These are phyloP conservation scores for Parambassis ranga DNA, from an alignment of 2,797 vertebrate species.

Conservation along the genomic window DNA sequence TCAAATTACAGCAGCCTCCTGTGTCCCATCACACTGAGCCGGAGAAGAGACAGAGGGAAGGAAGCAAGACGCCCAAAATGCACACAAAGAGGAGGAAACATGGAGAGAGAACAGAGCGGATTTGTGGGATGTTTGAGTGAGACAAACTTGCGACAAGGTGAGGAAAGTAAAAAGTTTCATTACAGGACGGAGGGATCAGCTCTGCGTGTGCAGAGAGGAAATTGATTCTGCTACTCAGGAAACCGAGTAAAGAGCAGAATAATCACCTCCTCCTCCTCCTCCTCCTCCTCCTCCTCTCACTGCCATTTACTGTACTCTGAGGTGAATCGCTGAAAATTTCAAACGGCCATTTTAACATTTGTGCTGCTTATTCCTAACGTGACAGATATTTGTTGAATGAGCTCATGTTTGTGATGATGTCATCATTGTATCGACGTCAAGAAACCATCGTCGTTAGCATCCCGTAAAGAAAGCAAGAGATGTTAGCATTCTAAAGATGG, in stretches of 20 bases:
- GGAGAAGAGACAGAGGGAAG: constrained; percentile 7
- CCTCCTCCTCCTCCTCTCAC: neutral
- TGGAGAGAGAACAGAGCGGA: neutral
- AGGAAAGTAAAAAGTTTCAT: neutral
- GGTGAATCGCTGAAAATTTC: too few relatives aligned
- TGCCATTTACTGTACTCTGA: too few relatives aligned
- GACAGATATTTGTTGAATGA: neutral
- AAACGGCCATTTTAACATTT: neutral
- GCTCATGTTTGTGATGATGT: too few relatives aligned
- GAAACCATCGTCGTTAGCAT: too few relatives aligned
- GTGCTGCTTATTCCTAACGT: neutral
- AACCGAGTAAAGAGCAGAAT: constrained; percentile 3
- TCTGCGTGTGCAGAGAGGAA: neutral
- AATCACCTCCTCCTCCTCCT: too few relatives aligned
- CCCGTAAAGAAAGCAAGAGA: too few relatives aligned
- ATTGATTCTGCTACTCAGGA: constrained; percentile 14
- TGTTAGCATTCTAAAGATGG: too few relatives aligned
- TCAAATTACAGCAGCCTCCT: constrained; percentile 70
- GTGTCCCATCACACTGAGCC: constrained; percentile 53
- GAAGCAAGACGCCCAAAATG: too few relatives aligned
- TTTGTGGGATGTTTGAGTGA: neutral
- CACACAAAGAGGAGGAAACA: neutral
- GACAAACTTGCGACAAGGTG: too few relatives aligned
- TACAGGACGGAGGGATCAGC: neutral
- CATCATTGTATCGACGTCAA: too few relatives aligned